Evolutionary conservation across 2,113 vertebrate genomes (phyloP), one percentile per base, ranked within the genome.

Genomic region (Ceyx margarethae): DNA sequence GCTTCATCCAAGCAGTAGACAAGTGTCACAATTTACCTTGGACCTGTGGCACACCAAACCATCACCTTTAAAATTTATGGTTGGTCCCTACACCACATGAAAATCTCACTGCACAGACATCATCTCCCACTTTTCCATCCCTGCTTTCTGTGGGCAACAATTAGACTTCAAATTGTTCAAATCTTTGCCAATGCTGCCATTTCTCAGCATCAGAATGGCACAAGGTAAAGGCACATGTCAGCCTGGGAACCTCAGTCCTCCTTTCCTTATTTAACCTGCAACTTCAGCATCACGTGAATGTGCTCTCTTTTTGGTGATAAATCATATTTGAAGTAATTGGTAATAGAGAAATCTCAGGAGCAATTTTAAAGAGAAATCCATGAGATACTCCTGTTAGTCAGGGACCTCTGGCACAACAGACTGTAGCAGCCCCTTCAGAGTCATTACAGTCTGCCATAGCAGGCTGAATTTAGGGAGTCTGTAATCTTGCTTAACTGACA

Each of bases 401-500:
- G 46, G 42, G 67, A 88, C 81, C 87, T 48, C 48, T 56, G 68
- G 67, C 61, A 94, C 74, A 94, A 85, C 48, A 84, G 72, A 75
- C 66, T 2, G 0, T 87, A 80, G 82, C 80, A 68, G 48, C 53
- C 85, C 76, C 81, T 84, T 95, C 80, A 82, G 54, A 93, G 90
- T 81, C 85, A 95, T 80, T 75, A 58, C 33, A 45, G 46, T 45
- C 78, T 74, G 64, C 56, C 75, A 48, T 33, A 56, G 85, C 81
- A 79, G 66, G 53, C 45, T 92, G 93, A 93, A 89, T 86, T 90
- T 87, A 78, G 72, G 69, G 15, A 86, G 16, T 40, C 60, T 93
- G 61, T 95, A 87, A 95, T 93, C 81, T 57, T 56, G 20, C 35
- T 74, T 94, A 94, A 95, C 43, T 89, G 94, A 83, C 81, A 90